Evolutionary conservation across 35 echinoderm and acorn worm genomes (phyloP).

Genomic region (Antedon bifida): DNA sequence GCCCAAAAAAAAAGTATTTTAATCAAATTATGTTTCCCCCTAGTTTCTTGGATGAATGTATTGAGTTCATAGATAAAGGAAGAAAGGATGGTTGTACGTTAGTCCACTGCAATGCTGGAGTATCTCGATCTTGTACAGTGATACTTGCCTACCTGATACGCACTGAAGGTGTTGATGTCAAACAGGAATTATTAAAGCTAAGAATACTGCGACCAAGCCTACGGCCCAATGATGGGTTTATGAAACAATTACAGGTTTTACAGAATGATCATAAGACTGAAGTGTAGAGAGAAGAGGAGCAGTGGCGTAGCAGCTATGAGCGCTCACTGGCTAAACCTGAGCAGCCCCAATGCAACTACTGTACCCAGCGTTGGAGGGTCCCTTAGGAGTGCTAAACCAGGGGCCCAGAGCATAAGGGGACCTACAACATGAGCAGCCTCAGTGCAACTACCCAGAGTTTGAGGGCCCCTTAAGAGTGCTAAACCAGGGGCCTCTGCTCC

Average conservation of each 20-base stretch:
- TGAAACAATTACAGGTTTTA: slow-evolving; percentile 20
- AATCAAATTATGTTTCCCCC: neutral
- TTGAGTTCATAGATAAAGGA: slow-evolving; percentile 53
- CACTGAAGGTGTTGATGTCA: slow-evolving; percentile 22
- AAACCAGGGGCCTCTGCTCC: too few species aligned
- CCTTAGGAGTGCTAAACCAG: too few species aligned
- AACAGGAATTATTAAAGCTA: slow-evolving; percentile 24
- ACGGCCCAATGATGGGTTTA: slow-evolving; percentile 68
- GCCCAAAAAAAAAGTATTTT: too few species aligned
- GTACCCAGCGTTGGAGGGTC: too few species aligned
- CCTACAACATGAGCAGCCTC: too few species aligned
- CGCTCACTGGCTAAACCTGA: too few species aligned
- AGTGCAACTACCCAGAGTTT: too few species aligned
- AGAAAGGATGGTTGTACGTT: slow-evolving; percentile 33
- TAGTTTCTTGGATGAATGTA: slow-evolving; percentile 33
- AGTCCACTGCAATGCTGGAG: slow-evolving; percentile 79
- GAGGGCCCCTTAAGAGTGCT: too few species aligned
- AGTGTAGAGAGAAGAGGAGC: too few species aligned
- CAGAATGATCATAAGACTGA: neutral
- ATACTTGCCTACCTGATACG: slow-evolving; percentile 45
- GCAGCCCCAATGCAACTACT: too few species aligned
- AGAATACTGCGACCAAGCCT: slow-evolving; percentile 25
- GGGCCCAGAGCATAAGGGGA: too few species aligned
- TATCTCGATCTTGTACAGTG: slow-evolving; percentile 51
- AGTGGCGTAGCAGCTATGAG: too few species aligned